phyloP scores from a whole-genome alignment of 2,797 vertebrate genomes.

The Alosa sapidissima region DNA sequence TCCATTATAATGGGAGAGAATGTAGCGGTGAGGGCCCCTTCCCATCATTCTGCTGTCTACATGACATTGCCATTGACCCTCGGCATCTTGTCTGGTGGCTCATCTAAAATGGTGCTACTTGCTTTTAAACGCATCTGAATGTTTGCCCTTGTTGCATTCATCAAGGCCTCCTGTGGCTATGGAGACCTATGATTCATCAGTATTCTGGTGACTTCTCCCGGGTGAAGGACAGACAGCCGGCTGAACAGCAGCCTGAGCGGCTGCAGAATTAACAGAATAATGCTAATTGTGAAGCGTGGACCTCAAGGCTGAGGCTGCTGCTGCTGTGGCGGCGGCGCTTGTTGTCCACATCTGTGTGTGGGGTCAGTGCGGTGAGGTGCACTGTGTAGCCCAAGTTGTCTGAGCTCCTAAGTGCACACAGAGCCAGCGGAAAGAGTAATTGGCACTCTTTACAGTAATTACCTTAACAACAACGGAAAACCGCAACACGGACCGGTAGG shows the following conservation, averaged over 20 bases:
- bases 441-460: slow-evolving; percentile 57
- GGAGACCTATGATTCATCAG: not conserved
- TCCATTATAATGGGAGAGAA: slow-evolving; percentile 26
- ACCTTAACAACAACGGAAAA: slow-evolving; percentile 46
- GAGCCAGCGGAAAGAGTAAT: slow-evolving; percentile 41
- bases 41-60: not conserved
- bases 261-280: not conserved
- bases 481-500: not conserved
- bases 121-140: not conserved
- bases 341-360: not conserved
- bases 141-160: not conserved
- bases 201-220: not conserved
- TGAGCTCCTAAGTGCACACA: slow-evolving; percentile 26
- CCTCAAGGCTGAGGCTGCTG: slow-evolving; percentile 4
- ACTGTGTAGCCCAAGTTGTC: slow-evolving; percentile 26
- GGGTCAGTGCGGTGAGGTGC: slow-evolving; percentile 21
- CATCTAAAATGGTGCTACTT: not conserved
- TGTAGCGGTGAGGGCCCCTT: not conserved
- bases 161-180: not conserved
- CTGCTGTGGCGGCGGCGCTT: not conserved
- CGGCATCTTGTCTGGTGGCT: not conserved
- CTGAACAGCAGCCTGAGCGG: not conserved
- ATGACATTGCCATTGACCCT: not conserved
- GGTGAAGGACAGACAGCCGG: slow-evolving; percentile 4
- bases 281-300: not conserved